Evolutionary conservation across 2,113 vertebrate genomes (phyloP).

Genomic region (Uria aalge): DNA sequence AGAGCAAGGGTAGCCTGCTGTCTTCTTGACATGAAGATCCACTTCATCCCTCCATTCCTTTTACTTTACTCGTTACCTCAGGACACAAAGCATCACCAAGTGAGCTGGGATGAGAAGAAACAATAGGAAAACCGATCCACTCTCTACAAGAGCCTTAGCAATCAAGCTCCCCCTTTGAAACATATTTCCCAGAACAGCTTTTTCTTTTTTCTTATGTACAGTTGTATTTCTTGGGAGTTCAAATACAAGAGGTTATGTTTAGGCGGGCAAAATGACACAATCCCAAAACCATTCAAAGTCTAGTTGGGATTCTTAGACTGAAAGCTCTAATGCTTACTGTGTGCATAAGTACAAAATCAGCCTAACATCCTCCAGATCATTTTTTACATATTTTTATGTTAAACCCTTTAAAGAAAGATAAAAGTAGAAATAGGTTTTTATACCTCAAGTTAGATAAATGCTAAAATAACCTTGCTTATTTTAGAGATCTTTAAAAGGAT

Average conservation of each 20-base stretch:
- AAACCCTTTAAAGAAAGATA: background rate
- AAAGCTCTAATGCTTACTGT: background rate
- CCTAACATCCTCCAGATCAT: background rate
- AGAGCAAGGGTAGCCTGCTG: background rate
- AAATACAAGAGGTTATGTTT: background rate
- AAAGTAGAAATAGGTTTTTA: background rate
- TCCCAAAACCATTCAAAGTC: background rate
- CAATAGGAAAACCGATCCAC: background rate
- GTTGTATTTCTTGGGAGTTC: background rate
- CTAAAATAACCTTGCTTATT: background rate
- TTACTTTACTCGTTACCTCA: background rate
- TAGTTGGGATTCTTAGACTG: background rate
- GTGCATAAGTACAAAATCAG: background rate
- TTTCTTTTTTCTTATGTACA: background rate
- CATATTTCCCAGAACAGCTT: background rate
- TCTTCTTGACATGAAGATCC: background rate
- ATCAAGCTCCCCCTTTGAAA: background rate
- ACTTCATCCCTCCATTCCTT: background rate
- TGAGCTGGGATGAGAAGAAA: background rate
- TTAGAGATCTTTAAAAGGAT: background rate
- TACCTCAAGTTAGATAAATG: background rate
- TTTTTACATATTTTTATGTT: background rate
- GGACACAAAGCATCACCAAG: background rate
- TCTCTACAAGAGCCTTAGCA: background rate
- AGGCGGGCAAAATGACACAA: background rate